These are phyloP conservation scores for Arctopsyche grandis DNA, from an alignment of 1,140 invertebrate genomes.

Conservation along the genomic window DNA sequence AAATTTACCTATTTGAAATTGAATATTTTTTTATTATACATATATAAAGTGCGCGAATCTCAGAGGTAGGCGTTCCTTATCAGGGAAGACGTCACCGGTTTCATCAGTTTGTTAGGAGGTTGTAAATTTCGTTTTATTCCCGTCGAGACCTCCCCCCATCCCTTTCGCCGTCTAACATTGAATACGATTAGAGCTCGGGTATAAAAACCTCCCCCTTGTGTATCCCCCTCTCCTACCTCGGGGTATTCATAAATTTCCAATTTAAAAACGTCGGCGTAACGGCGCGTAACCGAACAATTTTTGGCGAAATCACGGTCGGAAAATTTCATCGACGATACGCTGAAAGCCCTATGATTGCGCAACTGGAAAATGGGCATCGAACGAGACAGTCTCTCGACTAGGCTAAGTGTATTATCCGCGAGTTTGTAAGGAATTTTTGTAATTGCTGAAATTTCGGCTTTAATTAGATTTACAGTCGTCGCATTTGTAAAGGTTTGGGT, in stretches of 20 bases:
- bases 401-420: too few species aligned
- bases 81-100: not conserved
- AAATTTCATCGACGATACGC: slow-evolving; percentile 25
- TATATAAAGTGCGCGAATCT: not conserved
- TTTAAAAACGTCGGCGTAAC: slow-evolving; percentile 32
- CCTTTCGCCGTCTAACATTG: slow-evolving; percentile 29
- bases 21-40: too few species aligned
- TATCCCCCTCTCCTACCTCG: not conserved
- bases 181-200: slow-evolving; percentile 35
- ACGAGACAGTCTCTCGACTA: too few species aligned
- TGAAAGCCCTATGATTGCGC: slow-evolving; percentile 1
- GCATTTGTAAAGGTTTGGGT: too few species aligned
- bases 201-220: not conserved
- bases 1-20: too few species aligned
- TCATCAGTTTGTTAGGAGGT: not conserved
- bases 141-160: not conserved
- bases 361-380: not conserved
- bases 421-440: too few species aligned
- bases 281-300: slow-evolving; percentile 34
- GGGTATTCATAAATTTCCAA: slow-evolving; percentile 46
- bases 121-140: slow-evolving; percentile 27
- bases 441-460: too few species aligned
- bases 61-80: not conserved
- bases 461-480: too few species aligned
- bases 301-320: slow-evolving; percentile 12